Percentiles rank a stretch among this genome's conserved stretches.
Conservation (phyloP, 2,888 invertebrate species). For the Oligia fasciuncula region DNA sequence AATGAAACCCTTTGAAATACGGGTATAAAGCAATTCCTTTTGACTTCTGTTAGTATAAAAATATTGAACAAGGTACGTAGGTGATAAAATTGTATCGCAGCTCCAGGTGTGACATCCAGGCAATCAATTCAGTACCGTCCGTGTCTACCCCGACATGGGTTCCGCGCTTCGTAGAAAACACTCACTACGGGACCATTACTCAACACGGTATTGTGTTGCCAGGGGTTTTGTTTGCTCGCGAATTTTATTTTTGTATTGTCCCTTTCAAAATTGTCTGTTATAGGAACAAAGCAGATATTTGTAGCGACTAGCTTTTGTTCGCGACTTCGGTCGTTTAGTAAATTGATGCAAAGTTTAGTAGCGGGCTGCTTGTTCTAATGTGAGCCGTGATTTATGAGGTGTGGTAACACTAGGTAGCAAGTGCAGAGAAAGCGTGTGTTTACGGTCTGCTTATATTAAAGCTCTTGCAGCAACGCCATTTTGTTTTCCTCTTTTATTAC, state of each 20-base stretch:
- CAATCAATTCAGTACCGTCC: constrained; percentile 62
- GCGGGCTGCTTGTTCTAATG: constrained; percentile 57
- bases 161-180: constrained; percentile 59
- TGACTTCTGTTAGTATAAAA: constrained; percentile 51
- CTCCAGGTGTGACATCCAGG: constrained; percentile 61
- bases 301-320: constrained; percentile 63
- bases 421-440: constrained; percentile 43
- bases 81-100: constrained; percentile 61
- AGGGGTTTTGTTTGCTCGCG: constrained; percentile 59
- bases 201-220: constrained; percentile 67
- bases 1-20: constrained; percentile 42
- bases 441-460: constrained; percentile 52
- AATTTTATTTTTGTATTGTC: constrained; percentile 68
- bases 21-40: constrained; percentile 42
- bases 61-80: constrained; percentile 49
- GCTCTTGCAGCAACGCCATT: constrained; percentile 16
- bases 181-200: constrained; percentile 68
- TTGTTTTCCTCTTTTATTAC: neutral
- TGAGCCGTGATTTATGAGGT: constrained; percentile 55
- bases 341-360: constrained; percentile 61
- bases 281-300: constrained; percentile 66
- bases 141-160: constrained; percentile 48
- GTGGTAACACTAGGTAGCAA: constrained; percentile 44
- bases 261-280: constrained; percentile 63
- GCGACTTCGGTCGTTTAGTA: constrained; percentile 59